Base-by-base conservation (phyloP, 2,797 vertebrate genomes). In the Sebastes umbrosus region DNA sequence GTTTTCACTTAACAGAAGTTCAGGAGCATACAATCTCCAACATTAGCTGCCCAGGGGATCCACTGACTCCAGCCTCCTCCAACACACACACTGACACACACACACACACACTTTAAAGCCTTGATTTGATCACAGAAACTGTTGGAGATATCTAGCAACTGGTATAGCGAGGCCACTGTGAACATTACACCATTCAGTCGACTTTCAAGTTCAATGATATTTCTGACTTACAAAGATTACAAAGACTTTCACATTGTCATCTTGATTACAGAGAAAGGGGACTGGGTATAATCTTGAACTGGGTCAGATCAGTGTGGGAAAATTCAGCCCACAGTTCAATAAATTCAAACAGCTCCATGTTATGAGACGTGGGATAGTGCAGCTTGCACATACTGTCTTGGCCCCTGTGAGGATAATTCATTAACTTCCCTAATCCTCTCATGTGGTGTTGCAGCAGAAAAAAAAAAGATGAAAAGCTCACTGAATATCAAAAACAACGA, bases 381-480 rank as follows among this genome's bases (percentile, higher is more conserved):
- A 86, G 92, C 90, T 86, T 86, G 88, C 90, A 88, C 90, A 90
- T 92, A 94, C 92, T 92, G 89, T 93, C 93, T 93, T 70, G 84
- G 91, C 84, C 89, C 94, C 94, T 93, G 90, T 84, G 94, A 94
- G 94, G 92, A 90, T 95, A 93, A 94, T 94, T 95, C 94, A 95
- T 95, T 95, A 95, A 95, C 93, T 93, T 93, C 88, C 86, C 85
- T 95, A 95, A 95, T 94, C 94, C 93, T 87, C 92, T 93, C 92
- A 90, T 93, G 93, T 92, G 92, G 91, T 93, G 92, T 91, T 92
- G 89, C 88, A 87, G 90, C 84, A 89, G 87, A 9, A 57, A 85
- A 84, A 91, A 89, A 84, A 92, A 94, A 94, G 93, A 94, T 94
- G 92, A 94, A 94, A 94, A 94, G 93, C 93, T 92, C 73, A 7